Percentiles rank a stretch among this genome's conserved stretches.
Evolutionary conservation across 2,113 vertebrate genomes (phyloP).

Genomic region (Nerophis lumbriciformis): DNA sequence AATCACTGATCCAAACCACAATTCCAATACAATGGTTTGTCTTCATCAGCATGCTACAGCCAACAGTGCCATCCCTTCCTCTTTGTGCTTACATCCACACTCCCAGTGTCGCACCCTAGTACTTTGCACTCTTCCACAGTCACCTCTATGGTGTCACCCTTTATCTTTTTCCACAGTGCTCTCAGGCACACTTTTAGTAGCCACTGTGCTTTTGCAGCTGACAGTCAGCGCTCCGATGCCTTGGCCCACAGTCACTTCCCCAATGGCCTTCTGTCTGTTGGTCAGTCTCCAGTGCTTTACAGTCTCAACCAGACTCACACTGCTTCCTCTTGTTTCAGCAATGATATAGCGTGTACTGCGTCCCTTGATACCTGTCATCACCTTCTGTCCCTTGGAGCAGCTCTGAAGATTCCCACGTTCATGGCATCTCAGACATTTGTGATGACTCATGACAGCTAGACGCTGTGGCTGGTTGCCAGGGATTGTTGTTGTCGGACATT

Average conservation of each 20-base stretch:
- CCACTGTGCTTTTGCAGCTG: neutral
- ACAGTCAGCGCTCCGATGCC: no score
- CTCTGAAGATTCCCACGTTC: neutral
- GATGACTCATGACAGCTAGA: neutral
- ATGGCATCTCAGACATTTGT: neutral
- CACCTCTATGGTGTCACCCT: no score
- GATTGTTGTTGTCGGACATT: neutral
- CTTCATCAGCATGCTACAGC: no score
- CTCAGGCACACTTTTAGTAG: neutral
- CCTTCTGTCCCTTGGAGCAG: neutral
- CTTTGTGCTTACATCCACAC: no score
- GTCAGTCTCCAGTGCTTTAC: neutral
- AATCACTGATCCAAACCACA: no score
- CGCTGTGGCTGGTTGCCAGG: neutral
- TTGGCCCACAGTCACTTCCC: neutral
- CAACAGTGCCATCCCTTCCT: no score
- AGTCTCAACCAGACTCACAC: no score
- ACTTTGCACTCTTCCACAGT: no score
- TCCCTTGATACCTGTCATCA: neutral
- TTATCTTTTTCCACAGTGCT: neutral
- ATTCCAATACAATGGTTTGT: no score
- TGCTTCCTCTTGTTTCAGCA: neutral
- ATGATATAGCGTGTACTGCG: neutral
- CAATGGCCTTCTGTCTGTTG: neutral
- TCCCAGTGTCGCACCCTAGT: no score